Conservation (phyloP, 2,113 vertebrate genomes). For the Irena cyanogastra region DNA sequence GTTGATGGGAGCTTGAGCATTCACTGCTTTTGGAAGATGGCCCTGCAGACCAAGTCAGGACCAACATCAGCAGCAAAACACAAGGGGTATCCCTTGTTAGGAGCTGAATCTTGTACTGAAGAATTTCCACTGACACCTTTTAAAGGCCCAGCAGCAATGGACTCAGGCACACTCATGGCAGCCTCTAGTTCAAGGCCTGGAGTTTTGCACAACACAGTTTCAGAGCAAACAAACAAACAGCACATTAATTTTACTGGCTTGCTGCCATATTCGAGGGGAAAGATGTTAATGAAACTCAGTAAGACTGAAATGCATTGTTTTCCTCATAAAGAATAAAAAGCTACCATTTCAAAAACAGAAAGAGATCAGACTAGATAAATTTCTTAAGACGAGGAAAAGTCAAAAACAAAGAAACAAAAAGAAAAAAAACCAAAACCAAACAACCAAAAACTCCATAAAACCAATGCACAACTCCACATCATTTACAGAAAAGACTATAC, state of each 20-base stretch:
- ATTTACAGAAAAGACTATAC: neutral
- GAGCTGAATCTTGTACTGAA: neutral
- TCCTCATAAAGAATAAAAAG: neutral
- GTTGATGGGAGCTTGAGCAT: neutral
- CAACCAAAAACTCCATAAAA: neutral
- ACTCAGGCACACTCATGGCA: neutral
- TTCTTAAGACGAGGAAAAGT: neutral
- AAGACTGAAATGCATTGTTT: neutral
- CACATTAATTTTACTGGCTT: neutral
- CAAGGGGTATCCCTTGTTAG: neutral
- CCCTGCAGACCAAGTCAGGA: neutral
- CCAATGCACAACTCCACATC: neutral
- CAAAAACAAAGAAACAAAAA: neutral
- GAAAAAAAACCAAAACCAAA: neutral
- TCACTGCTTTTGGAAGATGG: neutral
- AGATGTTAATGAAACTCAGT: neutral
- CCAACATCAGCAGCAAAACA: neutral
- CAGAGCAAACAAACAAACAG: neutral
- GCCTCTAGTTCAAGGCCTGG: neutral
- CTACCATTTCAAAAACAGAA: neutral
- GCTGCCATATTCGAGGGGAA: neutral
- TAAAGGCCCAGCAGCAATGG: neutral
- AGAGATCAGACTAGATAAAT: neutral
- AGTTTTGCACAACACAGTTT: neutral
- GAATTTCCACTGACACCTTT: neutral